Percentiles rank a stretch among this genome's conserved stretches.
Evolutionary conservation across 2,797 vertebrate genomes (phyloP).

Genomic region (Schizothorax lantsangensis): DNA sequence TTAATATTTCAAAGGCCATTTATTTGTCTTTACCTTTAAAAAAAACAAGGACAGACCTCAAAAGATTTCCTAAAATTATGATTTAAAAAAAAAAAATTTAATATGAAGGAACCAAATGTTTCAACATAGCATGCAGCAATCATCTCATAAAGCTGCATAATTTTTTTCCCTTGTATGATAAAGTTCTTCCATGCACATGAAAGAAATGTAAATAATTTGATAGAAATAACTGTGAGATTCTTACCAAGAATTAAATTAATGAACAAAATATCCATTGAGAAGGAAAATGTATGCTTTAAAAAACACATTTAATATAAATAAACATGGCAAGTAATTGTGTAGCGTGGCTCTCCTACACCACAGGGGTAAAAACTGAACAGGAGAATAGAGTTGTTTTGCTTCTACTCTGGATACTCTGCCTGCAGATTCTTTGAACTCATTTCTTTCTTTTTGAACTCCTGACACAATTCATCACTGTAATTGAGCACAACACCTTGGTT

Average conservation of each 20-base stretch:
- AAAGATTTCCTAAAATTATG: not conserved
- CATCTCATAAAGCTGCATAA: not conserved
- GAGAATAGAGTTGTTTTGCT: not conserved
- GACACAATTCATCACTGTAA: slow-evolving; percentile 50
- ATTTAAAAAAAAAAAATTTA: not conserved
- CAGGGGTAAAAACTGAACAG: not conserved
- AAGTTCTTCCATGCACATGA: not conserved
- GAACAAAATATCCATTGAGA: not conserved
- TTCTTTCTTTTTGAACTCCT: slow-evolving; percentile 38
- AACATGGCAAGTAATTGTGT: not conserved
- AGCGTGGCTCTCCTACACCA: not conserved
- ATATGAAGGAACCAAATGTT: not conserved
- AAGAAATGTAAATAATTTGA: not conserved
- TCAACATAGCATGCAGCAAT: not conserved
- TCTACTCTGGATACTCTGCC: slow-evolving; percentile 22
- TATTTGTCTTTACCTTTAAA: not conserved
- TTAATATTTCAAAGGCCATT: not conserved
- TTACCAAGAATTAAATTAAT: not conserved
- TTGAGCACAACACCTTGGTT: slow-evolving; percentile 13
- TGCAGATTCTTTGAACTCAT: slow-evolving; percentile 24
- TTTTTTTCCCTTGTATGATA: not conserved
- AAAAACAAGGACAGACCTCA: not conserved
- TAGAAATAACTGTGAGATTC: not conserved
- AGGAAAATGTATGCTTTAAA: not conserved
- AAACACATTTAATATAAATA: not conserved